Conservation (phyloP, 1,140 invertebrate species). For the Ectropis grisescens region DNA sequence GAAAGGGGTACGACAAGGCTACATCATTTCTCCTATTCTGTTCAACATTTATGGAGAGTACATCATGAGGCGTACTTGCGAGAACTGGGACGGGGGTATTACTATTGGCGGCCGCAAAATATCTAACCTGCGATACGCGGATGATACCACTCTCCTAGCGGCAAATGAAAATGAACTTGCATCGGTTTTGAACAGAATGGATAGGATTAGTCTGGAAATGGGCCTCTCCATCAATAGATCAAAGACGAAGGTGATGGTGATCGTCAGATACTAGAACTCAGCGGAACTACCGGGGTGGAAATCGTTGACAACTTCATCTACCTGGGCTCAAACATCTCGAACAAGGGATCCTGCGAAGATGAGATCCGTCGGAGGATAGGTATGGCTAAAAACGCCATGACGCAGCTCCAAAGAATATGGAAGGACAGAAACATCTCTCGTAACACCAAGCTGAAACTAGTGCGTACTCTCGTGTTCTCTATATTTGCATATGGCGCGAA, state of each 20-base stretch:
- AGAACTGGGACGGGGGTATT: constrained; percentile 8
- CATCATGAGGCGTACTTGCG: constrained; percentile 4
- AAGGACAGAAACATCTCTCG: constrained; percentile 4
- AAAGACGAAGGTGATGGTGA: neutral
- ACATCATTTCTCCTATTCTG: constrained; percentile 6
- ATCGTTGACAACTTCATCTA: neutral
- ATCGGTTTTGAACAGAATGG: neutral
- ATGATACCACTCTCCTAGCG: constrained; percentile 1
- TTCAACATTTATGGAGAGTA: constrained; percentile 17
- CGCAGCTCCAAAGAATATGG: constrained; percentile 8
- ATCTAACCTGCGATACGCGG: constrained; percentile 8
- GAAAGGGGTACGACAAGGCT: constrained; percentile 15
- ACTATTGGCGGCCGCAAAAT: constrained; percentile 3
- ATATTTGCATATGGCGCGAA: constrained; percentile 15
- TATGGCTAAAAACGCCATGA: constrained; percentile 9
- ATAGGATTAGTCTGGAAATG: neutral
- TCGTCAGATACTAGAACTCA: neutral
- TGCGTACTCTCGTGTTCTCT: constrained; percentile 5
- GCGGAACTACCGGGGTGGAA: neutral
- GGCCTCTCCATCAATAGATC: neutral
- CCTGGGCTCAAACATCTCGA: neutral
- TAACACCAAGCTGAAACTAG: constrained; percentile 5
- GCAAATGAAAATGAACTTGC: neutral
- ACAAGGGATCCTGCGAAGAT: neutral
- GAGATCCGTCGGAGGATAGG: constrained; percentile 5